These are phyloP conservation scores for Entelurus aequoreus DNA, from an alignment of 2,113 vertebrate genomes.

Conservation along the genomic window DNA sequence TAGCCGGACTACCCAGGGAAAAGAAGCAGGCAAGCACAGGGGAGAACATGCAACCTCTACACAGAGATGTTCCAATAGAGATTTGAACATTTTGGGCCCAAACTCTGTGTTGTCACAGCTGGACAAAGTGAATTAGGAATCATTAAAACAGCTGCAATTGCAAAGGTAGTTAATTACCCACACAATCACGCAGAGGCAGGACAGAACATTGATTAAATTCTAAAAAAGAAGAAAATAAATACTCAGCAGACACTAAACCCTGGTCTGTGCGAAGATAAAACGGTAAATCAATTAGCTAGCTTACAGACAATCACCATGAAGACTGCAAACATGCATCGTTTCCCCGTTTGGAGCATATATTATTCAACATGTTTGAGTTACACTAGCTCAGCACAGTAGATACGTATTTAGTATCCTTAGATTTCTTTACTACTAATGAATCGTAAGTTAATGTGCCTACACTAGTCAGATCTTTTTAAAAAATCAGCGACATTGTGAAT, in stretches of 20 bases:
- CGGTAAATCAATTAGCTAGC: not conserved
- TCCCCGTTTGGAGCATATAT: not conserved
- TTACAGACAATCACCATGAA: not conserved
- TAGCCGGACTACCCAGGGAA: too few relatives aligned
- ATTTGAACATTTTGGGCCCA: too few relatives aligned
- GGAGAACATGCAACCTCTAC: too few relatives aligned
- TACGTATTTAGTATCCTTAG: too few relatives aligned
- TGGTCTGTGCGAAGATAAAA: not conserved
- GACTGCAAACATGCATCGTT: not conserved
- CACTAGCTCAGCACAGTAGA: too few relatives aligned
- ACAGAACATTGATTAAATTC: slow-evolving; percentile 11
- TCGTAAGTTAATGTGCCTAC: too few relatives aligned
- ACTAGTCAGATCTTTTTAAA: too few relatives aligned
- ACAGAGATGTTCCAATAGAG: too few relatives aligned
- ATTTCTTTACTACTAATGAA: too few relatives aligned
- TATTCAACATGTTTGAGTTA: too few relatives aligned
- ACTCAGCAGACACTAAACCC: not conserved
- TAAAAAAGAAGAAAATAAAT: not conserved
- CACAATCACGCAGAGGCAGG: slow-evolving; percentile 13
- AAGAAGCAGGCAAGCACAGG: too few relatives aligned
- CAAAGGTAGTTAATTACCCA: slow-evolving; percentile 13
- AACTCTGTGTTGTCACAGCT: slow-evolving; percentile 28
- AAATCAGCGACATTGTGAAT: too few relatives aligned
- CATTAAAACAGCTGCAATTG: slow-evolving; percentile 44
- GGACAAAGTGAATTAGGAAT: slow-evolving; percentile 32